These are phyloP conservation scores for Eleginops maclovinus DNA, from an alignment of 2,113 vertebrate species.

Conservation along the genomic window DNA sequence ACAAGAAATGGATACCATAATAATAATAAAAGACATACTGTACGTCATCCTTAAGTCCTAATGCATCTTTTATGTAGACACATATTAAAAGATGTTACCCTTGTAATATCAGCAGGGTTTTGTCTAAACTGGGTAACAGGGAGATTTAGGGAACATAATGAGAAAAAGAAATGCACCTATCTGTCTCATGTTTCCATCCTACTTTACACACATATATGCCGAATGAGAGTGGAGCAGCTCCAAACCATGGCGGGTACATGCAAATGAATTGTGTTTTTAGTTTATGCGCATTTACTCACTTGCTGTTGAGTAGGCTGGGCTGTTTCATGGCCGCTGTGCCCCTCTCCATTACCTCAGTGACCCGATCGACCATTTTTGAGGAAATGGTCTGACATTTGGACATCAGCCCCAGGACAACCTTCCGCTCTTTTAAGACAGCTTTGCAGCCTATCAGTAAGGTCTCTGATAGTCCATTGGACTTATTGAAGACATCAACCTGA, in stretches of 20 bases:
- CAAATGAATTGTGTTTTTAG: not conserved
- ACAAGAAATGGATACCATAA: not conserved
- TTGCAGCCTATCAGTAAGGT: constrained; percentile 90
- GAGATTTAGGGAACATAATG: too few species aligned
- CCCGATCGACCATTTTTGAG: constrained; percentile 89
- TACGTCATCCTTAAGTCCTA: not conserved
- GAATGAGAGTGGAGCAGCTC: too few species aligned
- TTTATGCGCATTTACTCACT: constrained; percentile 78
- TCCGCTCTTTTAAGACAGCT: constrained; percentile 90
- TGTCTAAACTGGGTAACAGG: too few species aligned
- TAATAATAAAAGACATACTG: not conserved
- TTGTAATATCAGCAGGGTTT: too few species aligned
- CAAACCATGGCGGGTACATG: too few species aligned
- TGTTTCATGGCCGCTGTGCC: constrained; percentile 85
- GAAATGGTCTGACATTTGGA: constrained; percentile 94
- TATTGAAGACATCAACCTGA: constrained; percentile 78
- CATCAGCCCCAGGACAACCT: constrained; percentile 93
- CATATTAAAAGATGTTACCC: too few species aligned
- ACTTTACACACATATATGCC: too few species aligned
- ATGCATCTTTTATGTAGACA: not conserved
- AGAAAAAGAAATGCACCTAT: too few species aligned
- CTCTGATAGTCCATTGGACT: constrained; percentile 87
- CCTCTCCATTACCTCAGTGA: constrained; percentile 87
- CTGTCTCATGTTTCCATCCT: too few species aligned
- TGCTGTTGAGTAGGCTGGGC: constrained; percentile 88